These are phyloP conservation scores for Junco hyemalis DNA, from an alignment of 2,113 vertebrate genomes.

Conservation along the genomic window DNA sequence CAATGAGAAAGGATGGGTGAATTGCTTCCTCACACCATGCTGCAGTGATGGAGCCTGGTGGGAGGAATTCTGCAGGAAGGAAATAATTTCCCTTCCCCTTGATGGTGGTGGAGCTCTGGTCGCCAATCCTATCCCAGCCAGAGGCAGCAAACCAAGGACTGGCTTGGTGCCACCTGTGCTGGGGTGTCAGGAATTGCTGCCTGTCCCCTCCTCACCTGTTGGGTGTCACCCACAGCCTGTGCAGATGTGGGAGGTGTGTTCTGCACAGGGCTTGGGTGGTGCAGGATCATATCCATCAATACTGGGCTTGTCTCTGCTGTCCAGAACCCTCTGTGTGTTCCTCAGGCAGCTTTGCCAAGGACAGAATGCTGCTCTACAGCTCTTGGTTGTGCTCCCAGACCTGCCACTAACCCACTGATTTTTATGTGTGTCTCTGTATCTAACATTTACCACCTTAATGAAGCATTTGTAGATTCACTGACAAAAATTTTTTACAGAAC, in stretches of 20 bases:
- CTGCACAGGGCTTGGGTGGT: fast-evolving
- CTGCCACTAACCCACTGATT: background rate
- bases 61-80: background rate
- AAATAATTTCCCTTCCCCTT: background rate
- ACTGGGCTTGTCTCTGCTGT: fast-evolving
- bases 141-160: fast-evolving
- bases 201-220: background rate
- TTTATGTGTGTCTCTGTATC: background rate
- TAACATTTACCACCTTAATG: background rate
- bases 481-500: background rate
- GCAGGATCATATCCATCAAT: fast-evolving
- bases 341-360: fast-evolving
- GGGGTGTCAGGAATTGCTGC: background rate
- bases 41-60: background rate
- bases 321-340: fast-evolving
- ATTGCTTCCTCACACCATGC: background rate
- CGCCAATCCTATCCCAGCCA: fast-evolving
- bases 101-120: fast-evolving
- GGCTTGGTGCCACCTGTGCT: background rate
- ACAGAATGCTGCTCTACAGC: background rate
- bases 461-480: background rate
- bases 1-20: background rate
- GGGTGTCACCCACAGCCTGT: fast-evolving
- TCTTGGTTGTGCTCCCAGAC: background rate
- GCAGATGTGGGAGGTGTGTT: fast-evolving